These are phyloP conservation scores for Carpatolechia fugitivella DNA, from an alignment of 2,888 invertebrate species.

Conservation along the genomic window DNA sequence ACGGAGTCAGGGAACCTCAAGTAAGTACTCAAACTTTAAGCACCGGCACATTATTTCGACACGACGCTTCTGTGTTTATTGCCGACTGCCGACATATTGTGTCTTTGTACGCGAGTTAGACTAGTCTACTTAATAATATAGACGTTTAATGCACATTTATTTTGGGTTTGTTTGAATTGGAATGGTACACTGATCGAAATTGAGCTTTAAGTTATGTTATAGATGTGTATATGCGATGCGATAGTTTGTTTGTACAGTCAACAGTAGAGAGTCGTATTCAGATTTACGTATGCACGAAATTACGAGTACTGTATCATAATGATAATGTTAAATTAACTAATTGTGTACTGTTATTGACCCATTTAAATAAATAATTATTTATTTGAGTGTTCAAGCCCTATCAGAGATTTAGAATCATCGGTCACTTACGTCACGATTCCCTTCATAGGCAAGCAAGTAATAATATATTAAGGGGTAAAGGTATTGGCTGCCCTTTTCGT, in stretches of 20 bases:
- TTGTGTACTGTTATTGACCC: too few species aligned
- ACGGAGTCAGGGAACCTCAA: constrained; percentile 63
- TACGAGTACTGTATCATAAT: too few species aligned
- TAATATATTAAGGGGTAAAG: too few species aligned
- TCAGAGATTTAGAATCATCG: too few species aligned
- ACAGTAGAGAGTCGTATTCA: background rate
- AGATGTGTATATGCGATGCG: background rate
- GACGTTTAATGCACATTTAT: constrained; percentile 3
- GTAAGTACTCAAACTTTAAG: constrained; percentile 57
- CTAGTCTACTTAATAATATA: background rate
- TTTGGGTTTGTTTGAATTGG: background rate
- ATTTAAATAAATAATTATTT: too few species aligned
- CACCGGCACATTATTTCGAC: constrained; percentile 17
- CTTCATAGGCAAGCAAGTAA: too few species aligned
- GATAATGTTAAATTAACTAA: too few species aligned
- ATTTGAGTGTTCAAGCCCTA: too few species aligned
- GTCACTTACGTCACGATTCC: too few species aligned
- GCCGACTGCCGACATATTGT: constrained; percentile 36
- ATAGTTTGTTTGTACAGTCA: background rate
- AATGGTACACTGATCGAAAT: background rate
- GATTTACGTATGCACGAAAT: too few species aligned
- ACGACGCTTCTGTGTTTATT: constrained; percentile 35
- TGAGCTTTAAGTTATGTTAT: background rate
- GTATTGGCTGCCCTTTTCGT: too few species aligned
- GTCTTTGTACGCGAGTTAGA: background rate